phyloP scores from a whole-genome alignment of 2,888 invertebrate genomes.

The Papilio protenor region DNA sequence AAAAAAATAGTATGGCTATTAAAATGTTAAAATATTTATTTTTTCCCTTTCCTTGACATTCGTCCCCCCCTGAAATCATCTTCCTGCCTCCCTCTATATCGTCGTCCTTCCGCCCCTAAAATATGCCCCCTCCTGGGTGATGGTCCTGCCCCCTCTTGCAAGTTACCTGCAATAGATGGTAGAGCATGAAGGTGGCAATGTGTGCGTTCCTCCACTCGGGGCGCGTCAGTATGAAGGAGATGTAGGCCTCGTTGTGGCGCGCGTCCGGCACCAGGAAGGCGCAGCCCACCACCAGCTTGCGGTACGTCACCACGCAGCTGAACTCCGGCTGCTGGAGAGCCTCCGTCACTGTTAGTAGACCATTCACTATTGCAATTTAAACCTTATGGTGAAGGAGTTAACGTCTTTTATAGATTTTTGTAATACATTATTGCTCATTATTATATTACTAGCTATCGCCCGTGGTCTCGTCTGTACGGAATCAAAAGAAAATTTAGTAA shows the following conservation, averaged over 20 bases:
- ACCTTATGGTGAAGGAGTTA: too few species aligned
- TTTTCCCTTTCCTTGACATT: too few species aligned
- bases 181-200: slow-evolving; percentile 95
- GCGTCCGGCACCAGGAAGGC: slow-evolving; percentile 95
- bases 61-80: too few species aligned
- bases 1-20: slow-evolving; percentile 56
- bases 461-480: too few species aligned
- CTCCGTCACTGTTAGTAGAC: slow-evolving; percentile 88
- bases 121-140: too few species aligned
- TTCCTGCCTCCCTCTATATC: too few species aligned
- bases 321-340: slow-evolving; percentile 96
- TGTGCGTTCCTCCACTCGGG: slow-evolving; percentile 94
- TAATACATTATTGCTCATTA: too few species aligned
- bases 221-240: slow-evolving; percentile 94
- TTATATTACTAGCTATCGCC: too few species aligned
- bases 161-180: slow-evolving; percentile 90
- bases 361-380: too few species aligned
- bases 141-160: background rate
- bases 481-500: too few species aligned
- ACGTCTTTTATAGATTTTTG: too few species aligned
- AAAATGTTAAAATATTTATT: background rate
- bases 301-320: slow-evolving; percentile 93
- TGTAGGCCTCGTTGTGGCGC: slow-evolving; percentile 92
- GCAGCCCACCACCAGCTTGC: slow-evolving; percentile 93
- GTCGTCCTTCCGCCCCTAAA: too few species aligned